Evolutionary conservation across 2,888 invertebrate species (phyloP).

Genomic region (Sisyra nigra): DNA sequence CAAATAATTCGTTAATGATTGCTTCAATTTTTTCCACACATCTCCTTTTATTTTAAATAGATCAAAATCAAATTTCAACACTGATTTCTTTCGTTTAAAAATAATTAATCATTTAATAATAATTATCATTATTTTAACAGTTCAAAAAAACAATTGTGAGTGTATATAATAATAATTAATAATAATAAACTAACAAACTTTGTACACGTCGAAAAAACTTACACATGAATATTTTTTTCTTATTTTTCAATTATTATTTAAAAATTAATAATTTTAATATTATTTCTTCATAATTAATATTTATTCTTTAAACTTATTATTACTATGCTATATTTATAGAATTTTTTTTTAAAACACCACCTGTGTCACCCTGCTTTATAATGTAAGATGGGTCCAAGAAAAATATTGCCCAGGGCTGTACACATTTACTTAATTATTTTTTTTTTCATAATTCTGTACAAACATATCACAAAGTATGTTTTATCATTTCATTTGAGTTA

Average conservation of each 20-base stretch:
- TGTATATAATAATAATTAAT: too few species aligned
- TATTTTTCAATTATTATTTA: background rate
- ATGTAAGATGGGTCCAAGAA: background rate
- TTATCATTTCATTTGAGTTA: too few species aligned
- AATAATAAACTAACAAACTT: constrained; percentile 4
- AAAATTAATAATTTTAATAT: constrained; percentile 1
- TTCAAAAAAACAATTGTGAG: constrained; percentile 2
- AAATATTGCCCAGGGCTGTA: constrained; percentile 1
- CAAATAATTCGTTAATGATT: too few species aligned
- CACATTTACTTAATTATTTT: background rate
- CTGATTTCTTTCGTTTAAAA: background rate
- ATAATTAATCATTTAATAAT: constrained; percentile 2
- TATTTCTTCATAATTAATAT: background rate
- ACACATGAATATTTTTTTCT: too few species aligned
- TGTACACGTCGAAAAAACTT: constrained; percentile 1
- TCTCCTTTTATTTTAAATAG: background rate
- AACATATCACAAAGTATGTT: background rate
- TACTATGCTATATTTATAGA: background rate
- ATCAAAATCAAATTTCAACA: background rate
- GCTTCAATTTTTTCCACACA: too few species aligned
- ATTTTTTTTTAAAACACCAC: constrained; percentile 3
- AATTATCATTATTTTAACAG: constrained; percentile 4
- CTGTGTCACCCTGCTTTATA: background rate
- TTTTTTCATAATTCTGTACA: constrained; percentile 1
- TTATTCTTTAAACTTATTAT: background rate